phyloP scores from a whole-genome alignment of 2,888 invertebrate genomes.

The Melanostoma mellinum region DNA sequence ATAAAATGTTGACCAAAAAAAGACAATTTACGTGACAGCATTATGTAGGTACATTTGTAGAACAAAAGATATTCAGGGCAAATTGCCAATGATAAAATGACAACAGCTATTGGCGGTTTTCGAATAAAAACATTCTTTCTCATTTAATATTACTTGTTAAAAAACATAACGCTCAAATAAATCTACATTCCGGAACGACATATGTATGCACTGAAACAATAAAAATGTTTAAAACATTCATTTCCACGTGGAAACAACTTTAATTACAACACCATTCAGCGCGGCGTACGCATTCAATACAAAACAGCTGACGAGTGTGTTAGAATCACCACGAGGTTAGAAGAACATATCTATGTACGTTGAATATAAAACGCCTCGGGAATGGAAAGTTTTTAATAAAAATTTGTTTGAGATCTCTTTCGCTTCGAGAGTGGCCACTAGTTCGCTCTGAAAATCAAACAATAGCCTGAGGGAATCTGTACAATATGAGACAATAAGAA shows the following conservation, averaged over 20 bases:
- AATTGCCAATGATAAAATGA: conserved; percentile 45
- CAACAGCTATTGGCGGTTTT: conserved; percentile 35
- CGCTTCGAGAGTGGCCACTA: neutral
- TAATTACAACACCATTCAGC: conserved; percentile 43
- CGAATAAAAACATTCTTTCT: conserved; percentile 16
- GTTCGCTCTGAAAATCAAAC: neutral
- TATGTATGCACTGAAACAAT: neutral
- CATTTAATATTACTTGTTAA: too few species aligned
- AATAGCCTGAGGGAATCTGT: conserved; percentile 4
- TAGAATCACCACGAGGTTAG: conserved; percentile 11
- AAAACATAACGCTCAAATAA: too few species aligned
- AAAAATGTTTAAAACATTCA: neutral
- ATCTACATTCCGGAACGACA: too few species aligned
- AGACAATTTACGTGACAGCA: conserved; percentile 21
- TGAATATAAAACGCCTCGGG: conserved; percentile 5
- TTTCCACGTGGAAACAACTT: conserved; percentile 11
- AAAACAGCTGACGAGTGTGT: conserved; percentile 50
- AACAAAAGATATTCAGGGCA: conserved; percentile 31
- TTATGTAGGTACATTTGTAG: neutral
- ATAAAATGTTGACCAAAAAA: neutral
- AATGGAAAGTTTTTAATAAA: conserved; percentile 30
- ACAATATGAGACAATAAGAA: conserved; percentile 8
- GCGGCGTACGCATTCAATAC: conserved; percentile 36
- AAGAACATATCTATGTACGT: neutral
- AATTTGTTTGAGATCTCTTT: neutral